Base-by-base conservation (phyloP, 2,888 invertebrate species). In the Eremobia ochroleuca region DNA sequence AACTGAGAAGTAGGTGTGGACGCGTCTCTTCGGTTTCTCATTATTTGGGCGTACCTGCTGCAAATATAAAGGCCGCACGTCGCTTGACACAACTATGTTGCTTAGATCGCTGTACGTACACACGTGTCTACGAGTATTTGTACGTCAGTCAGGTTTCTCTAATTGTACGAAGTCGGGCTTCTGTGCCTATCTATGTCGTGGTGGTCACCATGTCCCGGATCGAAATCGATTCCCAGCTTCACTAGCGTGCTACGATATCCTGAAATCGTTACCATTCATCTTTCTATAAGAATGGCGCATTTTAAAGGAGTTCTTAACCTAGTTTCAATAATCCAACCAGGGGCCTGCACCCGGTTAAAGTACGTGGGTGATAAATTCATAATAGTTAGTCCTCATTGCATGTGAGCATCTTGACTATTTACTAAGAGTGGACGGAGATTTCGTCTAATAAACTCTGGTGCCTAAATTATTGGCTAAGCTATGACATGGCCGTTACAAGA, bases 151-250 rank as follows among this genome's bases (percentile, higher is more conserved):
- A n/a, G n/a, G 21, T n/a, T 6, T 18, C 21, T 4, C 37, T 13
- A 40, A 64, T 25, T 34, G 9, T 15, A n/a, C 11, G n/a, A 4
- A 59, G 34, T 52, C 4, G 4, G 21, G 15, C 34, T 59, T 59
- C 34, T 68, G 59, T 18, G n/a, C 6, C 11, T 21, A n/a, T n/a
- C 11, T 58, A 21, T 8, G 9, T n/a, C 34, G n/a, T 34, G 25
- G 25, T 9, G 9, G n/a, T 67, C 25, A 40, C 66, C 67, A 40
- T 40, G 70, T 66, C 15, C 25, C 21, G 21, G 65, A 69, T 40
- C 40, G 66, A 65, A 25, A 65, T 65, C 40, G 69, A 40, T 64
- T 65, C n/a, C 4, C 9, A 40, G 69, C 66, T 40, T 31, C 67
- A 66, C 66, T 40, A 15, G 28, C 67, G 18, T 40, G 28, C 70